A percentile compares a stretch with the other conserved stretches of the same genome.
phyloP scores from a whole-genome alignment of 2,888 invertebrate species.

The Conomelus anceps region DNA sequence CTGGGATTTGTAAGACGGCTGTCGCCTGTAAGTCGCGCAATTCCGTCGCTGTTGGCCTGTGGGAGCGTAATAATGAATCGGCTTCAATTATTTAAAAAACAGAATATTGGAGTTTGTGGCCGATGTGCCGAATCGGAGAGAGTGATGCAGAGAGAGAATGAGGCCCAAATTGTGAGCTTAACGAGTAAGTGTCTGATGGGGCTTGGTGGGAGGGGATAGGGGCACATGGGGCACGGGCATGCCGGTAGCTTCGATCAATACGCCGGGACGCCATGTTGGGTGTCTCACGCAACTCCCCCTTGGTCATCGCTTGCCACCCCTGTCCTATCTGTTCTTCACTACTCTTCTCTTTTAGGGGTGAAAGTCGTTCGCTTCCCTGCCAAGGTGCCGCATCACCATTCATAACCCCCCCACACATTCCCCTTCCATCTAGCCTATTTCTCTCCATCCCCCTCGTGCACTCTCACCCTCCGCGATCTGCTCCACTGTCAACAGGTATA shows the following conservation, averaged over 20 bases:
- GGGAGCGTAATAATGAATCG: neutral
- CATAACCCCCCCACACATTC: neutral
- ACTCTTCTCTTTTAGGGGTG: neutral
- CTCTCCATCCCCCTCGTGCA: neutral
- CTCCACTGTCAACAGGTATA: slow-evolving; percentile 15
- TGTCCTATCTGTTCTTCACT: neutral
- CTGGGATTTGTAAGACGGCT: neutral
- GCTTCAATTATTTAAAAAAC: neutral
- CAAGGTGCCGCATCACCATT: neutral
- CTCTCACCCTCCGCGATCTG: neutral
- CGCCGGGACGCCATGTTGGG: slow-evolving; percentile 10
- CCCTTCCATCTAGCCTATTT: neutral
- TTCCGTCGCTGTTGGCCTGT: neutral
- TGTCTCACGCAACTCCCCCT: slow-evolving; percentile 6
- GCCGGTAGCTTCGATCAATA: slow-evolving; percentile 17
- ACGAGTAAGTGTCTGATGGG: neutral
- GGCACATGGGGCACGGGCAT: neutral
- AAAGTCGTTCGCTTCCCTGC: neutral
- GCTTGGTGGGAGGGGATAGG: neutral
- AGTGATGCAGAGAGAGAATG: neutral
- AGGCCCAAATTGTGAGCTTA: neutral
- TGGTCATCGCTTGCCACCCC: neutral
- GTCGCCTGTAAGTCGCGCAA: too few relatives aligned
- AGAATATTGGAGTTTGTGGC: neutral
- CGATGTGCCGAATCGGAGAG: neutral